These are phyloP conservation scores for Drosophila tanythrix DNA, from an alignment of 2,888 invertebrate species.

Conservation along the genomic window DNA sequence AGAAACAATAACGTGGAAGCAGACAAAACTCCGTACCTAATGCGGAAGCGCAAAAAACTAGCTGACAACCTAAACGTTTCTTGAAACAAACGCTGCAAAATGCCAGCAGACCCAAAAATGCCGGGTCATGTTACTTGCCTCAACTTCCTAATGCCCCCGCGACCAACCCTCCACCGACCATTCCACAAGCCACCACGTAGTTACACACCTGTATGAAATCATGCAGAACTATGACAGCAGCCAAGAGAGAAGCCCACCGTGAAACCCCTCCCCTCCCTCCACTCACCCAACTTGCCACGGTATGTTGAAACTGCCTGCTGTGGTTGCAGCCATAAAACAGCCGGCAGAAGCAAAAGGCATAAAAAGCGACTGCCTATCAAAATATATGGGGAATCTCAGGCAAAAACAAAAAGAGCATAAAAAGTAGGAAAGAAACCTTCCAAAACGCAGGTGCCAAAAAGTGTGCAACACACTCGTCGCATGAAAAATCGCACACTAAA, in stretches of 20 bases:
- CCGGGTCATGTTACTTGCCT: constrained; percentile 60
- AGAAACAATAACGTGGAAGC: constrained; percentile 52
- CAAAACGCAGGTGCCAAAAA: constrained; percentile 70
- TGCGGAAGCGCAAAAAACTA: constrained; percentile 47
- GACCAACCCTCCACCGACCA: neutral
- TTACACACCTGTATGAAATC: constrained; percentile 72
- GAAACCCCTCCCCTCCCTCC: no score
- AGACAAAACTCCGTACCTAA: constrained; percentile 44
- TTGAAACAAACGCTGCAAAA: constrained; percentile 67
- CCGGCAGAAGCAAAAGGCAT: constrained; percentile 58
- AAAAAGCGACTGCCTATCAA: constrained; percentile 77
- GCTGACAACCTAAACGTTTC: constrained; percentile 77
- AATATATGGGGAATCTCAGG: constrained; percentile 56
- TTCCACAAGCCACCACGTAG: neutral
- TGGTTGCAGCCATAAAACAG: constrained; percentile 77
- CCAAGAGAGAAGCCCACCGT: constrained; percentile 25
- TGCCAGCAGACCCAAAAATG: constrained; percentile 52
- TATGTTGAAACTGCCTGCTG: constrained; percentile 61
- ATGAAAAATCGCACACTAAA: constrained; percentile 76
- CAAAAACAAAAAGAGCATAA: constrained; percentile 41
- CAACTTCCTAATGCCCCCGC: neutral
- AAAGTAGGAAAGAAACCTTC: constrained; percentile 15
- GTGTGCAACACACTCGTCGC: constrained; percentile 54
- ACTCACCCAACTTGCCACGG: neutral
- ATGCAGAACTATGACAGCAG: constrained; percentile 72